phyloP scores from a whole-genome alignment of 2,113 vertebrate genomes.

The Hymenochirus boettgeri region DNA sequence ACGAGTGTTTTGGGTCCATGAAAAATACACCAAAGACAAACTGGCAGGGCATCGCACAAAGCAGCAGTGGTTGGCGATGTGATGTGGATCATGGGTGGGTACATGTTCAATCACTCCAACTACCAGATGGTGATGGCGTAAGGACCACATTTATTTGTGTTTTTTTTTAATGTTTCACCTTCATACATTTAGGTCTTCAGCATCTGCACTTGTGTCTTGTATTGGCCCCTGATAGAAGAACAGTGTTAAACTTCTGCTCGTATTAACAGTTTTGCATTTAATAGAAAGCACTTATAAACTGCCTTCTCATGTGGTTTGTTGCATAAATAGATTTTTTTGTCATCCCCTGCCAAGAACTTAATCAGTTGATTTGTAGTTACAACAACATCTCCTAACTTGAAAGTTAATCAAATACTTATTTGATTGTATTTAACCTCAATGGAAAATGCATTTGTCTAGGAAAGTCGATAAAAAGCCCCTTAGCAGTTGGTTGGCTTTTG shows the following conservation, averaged over 20 bases:
- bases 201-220: too few relatives aligned
- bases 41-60: constrained; percentile 90
- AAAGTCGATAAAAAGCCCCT: too few relatives aligned
- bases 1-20: constrained; percentile 86
- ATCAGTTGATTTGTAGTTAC: neutral
- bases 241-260: too few relatives aligned
- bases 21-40: constrained; percentile 68
- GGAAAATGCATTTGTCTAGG: too few relatives aligned
- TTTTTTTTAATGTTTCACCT: neutral
- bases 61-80: constrained; percentile 73
- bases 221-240: too few relatives aligned
- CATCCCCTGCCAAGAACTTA: neutral
- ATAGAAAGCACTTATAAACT: neutral
- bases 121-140: constrained; percentile 92
- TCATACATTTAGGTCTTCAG: neutral
- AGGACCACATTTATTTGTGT: constrained; percentile 56
- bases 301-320: neutral
- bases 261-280: too few relatives aligned
- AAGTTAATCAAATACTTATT: neutral
- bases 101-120: constrained; percentile 91
- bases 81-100: constrained; percentile 96
- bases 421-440: too few relatives aligned
- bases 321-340: neutral
- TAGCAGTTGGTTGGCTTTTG: too few relatives aligned
- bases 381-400: neutral